Conservation (phyloP, 2,113 vertebrate genomes). For the Gasterosteus nipponicus region DNA sequence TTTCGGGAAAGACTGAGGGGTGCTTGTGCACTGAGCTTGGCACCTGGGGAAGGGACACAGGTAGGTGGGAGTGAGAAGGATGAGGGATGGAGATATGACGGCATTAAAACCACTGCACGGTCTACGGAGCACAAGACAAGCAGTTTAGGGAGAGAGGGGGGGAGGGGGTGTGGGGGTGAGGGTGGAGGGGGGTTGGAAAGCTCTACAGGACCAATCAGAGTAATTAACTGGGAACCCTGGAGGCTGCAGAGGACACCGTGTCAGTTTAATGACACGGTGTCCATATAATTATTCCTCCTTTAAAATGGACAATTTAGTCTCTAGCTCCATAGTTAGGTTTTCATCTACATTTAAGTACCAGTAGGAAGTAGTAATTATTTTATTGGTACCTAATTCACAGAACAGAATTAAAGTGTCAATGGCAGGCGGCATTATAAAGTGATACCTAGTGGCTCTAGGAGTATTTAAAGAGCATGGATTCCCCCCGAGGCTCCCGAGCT, state of each 20-base stretch:
- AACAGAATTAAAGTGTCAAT: background rate
- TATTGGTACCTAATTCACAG: constrained; percentile 4
- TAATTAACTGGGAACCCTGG: constrained; percentile 64
- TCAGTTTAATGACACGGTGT: no score
- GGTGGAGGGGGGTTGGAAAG: constrained; percentile 32
- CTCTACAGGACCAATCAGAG: constrained; percentile 44
- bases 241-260: constrained; percentile 55
- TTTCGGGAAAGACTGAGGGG: constrained; percentile 98
- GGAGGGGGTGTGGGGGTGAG: constrained; percentile 39
- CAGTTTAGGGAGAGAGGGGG: constrained; percentile 47
- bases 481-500: background rate
- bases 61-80: constrained; percentile 55
- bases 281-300: background rate
- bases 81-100: constrained; percentile 70
- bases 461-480: background rate
- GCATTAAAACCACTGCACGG: constrained; percentile 68
- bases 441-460: background rate
- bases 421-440: background rate
- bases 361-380: background rate
- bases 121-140: constrained; percentile 49
- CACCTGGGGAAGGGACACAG: constrained; percentile 89
- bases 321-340: background rate
- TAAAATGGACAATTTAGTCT: background rate
- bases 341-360: background rate
- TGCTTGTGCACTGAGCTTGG: constrained; percentile 98